Conservation (phyloP, 2,113 vertebrate genomes). For the Rhizomys pruinosus region DNA sequence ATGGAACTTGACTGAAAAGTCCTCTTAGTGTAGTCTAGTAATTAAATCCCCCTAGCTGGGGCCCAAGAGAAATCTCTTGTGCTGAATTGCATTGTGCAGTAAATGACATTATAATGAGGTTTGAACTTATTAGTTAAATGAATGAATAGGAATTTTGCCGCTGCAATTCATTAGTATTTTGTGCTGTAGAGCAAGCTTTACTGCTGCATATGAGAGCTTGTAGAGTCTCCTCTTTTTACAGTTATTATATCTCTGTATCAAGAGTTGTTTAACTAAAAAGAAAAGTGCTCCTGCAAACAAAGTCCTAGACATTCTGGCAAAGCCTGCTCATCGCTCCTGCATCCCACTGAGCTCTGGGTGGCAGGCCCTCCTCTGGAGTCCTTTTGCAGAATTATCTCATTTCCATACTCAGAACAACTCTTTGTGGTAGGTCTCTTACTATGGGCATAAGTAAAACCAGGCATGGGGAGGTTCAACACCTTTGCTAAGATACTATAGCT, state of each 20-base stretch:
- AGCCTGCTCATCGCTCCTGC: not conserved
- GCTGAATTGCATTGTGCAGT: not conserved
- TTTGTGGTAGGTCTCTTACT: not conserved
- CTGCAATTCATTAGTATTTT: slow-evolving; percentile 56
- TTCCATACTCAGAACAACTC: not conserved
- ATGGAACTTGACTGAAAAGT: slow-evolving; percentile 44
- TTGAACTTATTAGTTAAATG: slow-evolving; percentile 70
- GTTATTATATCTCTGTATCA: not conserved
- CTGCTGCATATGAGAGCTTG: not conserved
- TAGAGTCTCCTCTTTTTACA: not conserved
- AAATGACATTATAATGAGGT: slow-evolving; percentile 64
- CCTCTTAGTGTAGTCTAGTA: slow-evolving; percentile 48
- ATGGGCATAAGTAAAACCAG: not conserved
- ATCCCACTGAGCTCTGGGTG: not conserved
- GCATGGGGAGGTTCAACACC: not conserved
- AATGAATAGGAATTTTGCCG: slow-evolving; percentile 61
- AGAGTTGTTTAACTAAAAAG: slow-evolving; percentile 4
- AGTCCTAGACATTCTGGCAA: not conserved
- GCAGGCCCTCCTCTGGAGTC: not conserved
- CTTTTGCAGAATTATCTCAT: not conserved
- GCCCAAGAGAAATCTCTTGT: slow-evolving; percentile 39
- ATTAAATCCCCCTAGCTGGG: slow-evolving; percentile 47
- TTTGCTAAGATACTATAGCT: not conserved
- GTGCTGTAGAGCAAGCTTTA: not conserved
- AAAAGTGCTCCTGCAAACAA: slow-evolving; percentile 27